These are phyloP conservation scores for Choreutis nemorana DNA, from an alignment of 2,888 invertebrate genomes.

Conservation along the genomic window DNA sequence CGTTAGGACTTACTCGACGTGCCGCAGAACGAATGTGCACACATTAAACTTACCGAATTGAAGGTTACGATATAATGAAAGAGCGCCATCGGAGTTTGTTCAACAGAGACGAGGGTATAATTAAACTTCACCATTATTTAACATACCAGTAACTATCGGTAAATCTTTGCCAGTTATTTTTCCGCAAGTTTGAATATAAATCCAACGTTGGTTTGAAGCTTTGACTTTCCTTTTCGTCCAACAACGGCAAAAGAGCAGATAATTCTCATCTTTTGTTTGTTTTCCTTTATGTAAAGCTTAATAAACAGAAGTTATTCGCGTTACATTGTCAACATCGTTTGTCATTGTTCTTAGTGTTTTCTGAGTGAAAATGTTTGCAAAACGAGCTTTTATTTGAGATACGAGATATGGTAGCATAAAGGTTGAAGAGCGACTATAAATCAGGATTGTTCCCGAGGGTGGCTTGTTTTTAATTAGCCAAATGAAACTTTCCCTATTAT, in stretches of 20 bases:
- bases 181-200: slow-evolving; percentile 1
- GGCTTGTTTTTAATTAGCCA: slow-evolving; percentile 59
- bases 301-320: slow-evolving; percentile 26
- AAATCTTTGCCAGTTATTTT: slow-evolving; percentile 3
- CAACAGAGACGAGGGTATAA: no score
- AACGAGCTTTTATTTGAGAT: slow-evolving; percentile 36
- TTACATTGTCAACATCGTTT: slow-evolving; percentile 28
- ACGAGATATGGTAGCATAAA: slow-evolving; percentile 27
- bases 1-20: slow-evolving; percentile 37
- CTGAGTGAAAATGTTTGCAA: slow-evolving; percentile 28
- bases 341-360: slow-evolving; percentile 32
- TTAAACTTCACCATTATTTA: no score
- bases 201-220: background rate
- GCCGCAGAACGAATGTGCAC: slow-evolving; percentile 45
- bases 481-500: slow-evolving; percentile 60
- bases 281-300: slow-evolving; percentile 13
- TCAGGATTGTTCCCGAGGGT: slow-evolving; percentile 41
- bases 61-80: slow-evolving; percentile 48
- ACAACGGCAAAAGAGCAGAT: slow-evolving; percentile 16
- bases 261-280: slow-evolving; percentile 13
- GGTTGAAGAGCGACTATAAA: slow-evolving; percentile 45
- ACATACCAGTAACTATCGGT: no score
- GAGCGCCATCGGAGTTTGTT: slow-evolving; percentile 26
- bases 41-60: slow-evolving; percentile 56
- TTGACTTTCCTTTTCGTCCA: no score